Percentiles rank a stretch among this genome's conserved stretches.
Conservation (phyloP, 2,888 invertebrate species). For the Nephrotoma flavescens region DNA sequence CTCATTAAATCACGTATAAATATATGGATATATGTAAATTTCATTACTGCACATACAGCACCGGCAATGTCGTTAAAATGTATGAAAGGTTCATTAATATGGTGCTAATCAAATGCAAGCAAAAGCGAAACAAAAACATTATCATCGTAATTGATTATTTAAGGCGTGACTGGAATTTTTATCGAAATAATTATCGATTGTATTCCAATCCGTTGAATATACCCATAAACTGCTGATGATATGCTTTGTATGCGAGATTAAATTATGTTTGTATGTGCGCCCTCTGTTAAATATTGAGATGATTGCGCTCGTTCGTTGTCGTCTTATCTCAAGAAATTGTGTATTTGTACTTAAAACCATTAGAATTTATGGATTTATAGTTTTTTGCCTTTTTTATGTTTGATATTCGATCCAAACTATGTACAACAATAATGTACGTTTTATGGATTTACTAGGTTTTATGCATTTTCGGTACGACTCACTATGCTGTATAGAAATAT, state of each 20-base stretch:
- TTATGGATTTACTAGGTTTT: not conserved
- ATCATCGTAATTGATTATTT: not conserved
- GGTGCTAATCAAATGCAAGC: not conserved
- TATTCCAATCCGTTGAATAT: not conserved
- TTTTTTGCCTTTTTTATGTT: not conserved
- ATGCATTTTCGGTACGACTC: not conserved
- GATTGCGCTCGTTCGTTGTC: not conserved
- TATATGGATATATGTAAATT: not conserved
- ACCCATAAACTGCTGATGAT: not conserved
- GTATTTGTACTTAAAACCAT: not conserved
- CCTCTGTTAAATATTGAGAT: not conserved
- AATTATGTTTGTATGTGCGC: not conserved
- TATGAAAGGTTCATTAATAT: not conserved
- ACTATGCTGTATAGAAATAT: not conserved
- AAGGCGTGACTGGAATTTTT: not conserved
- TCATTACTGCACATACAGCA: not conserved
- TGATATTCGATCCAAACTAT: not conserved
- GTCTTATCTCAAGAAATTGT: not conserved
- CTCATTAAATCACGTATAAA: not conserved
- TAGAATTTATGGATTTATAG: not conserved
- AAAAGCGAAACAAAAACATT: not conserved
- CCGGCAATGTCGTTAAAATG: not conserved
- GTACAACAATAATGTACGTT: not conserved
- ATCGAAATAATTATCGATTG: not conserved
- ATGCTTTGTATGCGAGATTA: not conserved